These are phyloP conservation scores for Enhydra lutris DNA, from an alignment of 2,113 vertebrate species.

Conservation along the genomic window DNA sequence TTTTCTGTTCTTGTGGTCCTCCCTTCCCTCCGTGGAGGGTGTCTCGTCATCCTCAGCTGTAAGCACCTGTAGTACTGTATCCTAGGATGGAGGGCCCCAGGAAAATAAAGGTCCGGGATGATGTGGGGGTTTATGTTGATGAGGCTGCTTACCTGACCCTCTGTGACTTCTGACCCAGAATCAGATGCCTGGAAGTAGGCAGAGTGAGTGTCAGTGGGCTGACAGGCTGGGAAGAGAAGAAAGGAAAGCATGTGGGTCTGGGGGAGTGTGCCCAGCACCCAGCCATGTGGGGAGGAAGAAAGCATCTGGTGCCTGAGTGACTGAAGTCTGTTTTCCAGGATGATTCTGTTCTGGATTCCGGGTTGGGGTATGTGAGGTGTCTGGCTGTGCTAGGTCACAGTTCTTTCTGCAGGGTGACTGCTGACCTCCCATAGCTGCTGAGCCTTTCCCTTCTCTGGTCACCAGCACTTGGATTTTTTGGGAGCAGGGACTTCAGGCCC, in stretches of 20 bases:
- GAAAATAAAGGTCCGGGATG: background rate
- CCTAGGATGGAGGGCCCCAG: background rate
- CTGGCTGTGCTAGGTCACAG: background rate
- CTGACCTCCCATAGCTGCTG: background rate
- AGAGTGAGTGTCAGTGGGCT: background rate
- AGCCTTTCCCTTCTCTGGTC: background rate
- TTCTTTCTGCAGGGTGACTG: background rate
- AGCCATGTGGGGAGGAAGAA: background rate
- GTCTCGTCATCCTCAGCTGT: background rate
- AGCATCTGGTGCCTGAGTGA: accelerated
- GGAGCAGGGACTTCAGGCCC: background rate
- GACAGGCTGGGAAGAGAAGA: background rate
- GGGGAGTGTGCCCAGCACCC: background rate
- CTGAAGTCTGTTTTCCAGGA: background rate
- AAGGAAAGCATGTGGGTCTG: too few relatives aligned
- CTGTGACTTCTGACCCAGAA: background rate
- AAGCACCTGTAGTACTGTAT: background rate
- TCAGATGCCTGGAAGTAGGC: background rate
- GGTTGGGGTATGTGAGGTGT: background rate
- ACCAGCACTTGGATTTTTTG: background rate
- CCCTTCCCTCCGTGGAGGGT: background rate
- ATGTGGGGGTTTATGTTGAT: background rate
- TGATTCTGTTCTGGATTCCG: background rate
- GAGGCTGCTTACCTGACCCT: background rate
- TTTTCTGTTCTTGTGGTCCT: background rate